phyloP scores from a whole-genome alignment of 2,113 vertebrate genomes.

The Anthoscopus minutus region DNA sequence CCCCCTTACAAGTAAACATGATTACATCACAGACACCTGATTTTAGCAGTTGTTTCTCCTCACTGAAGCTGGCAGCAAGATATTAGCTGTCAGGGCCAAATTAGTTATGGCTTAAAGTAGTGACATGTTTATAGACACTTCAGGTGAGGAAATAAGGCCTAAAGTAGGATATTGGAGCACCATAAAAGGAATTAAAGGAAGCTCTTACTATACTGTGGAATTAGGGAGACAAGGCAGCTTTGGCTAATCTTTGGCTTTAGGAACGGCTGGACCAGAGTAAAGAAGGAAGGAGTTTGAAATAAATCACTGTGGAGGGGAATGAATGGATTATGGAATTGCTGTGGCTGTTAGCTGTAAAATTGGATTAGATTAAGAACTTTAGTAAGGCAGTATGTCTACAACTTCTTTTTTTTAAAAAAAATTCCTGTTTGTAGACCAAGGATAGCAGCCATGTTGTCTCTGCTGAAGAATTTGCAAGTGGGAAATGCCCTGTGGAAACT shows the following conservation, averaged over 20 bases:
- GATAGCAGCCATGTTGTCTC: background rate
- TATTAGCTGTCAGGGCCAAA: background rate
- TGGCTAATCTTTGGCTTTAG: background rate
- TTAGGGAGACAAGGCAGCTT: background rate
- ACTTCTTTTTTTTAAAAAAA: background rate
- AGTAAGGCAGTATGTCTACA: background rate
- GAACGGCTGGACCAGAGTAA: background rate
- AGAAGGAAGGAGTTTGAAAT: background rate
- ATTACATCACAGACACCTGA: background rate
- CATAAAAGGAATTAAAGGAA: background rate
- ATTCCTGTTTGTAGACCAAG: background rate
- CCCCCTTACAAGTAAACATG: background rate
- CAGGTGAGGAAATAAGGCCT: background rate
- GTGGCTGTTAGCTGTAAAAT: conserved; percentile 12
- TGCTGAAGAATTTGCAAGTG: background rate
- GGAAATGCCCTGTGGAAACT: background rate
- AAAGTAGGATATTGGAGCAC: background rate
- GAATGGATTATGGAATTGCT: background rate
- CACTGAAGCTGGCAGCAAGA: background rate
- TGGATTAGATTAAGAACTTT: conserved; percentile 15
- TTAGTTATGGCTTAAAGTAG: background rate
- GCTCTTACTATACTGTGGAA: background rate
- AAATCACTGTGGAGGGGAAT: background rate
- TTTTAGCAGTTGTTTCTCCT: background rate
- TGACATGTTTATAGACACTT: background rate